Conservation (phyloP, 2,888 invertebrate species). For the Smittia sp. region DNA sequence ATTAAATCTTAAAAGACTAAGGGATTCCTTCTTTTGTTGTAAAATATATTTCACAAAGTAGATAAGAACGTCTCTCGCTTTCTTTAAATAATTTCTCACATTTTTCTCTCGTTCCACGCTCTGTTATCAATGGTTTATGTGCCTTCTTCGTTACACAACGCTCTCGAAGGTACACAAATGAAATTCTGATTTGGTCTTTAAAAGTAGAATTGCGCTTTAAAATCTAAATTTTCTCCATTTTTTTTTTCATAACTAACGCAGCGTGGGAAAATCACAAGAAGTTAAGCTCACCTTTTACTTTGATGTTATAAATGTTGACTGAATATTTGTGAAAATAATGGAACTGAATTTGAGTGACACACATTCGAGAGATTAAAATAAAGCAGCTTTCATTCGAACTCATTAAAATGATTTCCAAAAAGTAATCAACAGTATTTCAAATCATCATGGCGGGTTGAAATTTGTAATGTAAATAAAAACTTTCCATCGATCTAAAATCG, state of each 20-base stretch:
- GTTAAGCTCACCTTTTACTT: background rate
- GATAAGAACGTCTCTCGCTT: background rate
- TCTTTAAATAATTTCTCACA: background rate
- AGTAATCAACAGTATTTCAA: too few species aligned
- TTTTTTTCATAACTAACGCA: background rate
- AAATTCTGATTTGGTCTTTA: slow-evolving; percentile 19
- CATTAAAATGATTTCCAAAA: too few species aligned
- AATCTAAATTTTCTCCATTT: background rate
- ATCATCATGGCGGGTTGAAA: too few species aligned
- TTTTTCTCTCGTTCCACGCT: background rate
- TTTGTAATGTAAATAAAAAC: too few species aligned
- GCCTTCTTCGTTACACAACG: background rate
- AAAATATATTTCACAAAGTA: slow-evolving; percentile 28
- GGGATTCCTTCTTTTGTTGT: background rate
- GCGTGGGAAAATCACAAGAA: background rate
- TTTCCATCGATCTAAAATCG: too few species aligned
- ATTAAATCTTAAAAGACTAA: slow-evolving; percentile 35
- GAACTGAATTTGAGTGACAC: too few species aligned
- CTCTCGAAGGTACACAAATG: background rate
- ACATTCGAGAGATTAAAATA: too few species aligned
- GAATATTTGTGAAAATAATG: too few species aligned
- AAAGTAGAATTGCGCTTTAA: slow-evolving; percentile 24
- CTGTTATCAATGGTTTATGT: background rate
- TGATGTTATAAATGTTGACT: background rate
- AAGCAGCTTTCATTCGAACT: too few species aligned